Evolutionary conservation across 1,140 invertebrate species (phyloP).

Genomic region (Maconellicoccus hirsutus): DNA sequence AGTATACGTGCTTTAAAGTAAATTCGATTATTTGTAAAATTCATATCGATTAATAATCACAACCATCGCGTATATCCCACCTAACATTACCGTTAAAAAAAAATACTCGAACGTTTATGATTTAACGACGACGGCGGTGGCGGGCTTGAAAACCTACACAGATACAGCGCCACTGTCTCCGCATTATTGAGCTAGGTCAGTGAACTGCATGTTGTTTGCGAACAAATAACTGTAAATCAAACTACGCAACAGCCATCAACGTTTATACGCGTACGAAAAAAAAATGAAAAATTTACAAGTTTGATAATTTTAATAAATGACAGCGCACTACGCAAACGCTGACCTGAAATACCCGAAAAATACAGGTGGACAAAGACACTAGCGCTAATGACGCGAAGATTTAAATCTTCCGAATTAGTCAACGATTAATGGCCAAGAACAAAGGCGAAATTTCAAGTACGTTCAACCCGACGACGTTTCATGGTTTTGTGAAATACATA

Average conservation of each 20-base stretch:
- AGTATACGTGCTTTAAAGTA: too few species aligned
- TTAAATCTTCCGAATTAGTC: not conserved
- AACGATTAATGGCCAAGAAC: not conserved
- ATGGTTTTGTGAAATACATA: not conserved
- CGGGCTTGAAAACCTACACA: too few species aligned
- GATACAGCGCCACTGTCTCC: not conserved
- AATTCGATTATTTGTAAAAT: too few species aligned
- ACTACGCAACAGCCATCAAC: not conserved
- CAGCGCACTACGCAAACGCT: too few species aligned
- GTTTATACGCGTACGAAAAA: not conserved
- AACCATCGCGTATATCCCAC: too few species aligned
- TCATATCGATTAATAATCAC: too few species aligned
- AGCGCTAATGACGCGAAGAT: not conserved
- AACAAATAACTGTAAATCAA: not conserved
- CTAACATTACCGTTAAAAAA: too few species aligned
- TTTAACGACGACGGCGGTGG: too few species aligned
- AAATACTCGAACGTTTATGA: too few species aligned
- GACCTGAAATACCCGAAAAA: not conserved
- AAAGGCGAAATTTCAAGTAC: not conserved
- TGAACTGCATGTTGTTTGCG: not conserved
- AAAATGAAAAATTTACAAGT: not conserved
- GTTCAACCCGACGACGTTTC: not conserved
- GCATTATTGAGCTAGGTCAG: constrained; percentile 2
- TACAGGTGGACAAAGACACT: not conserved
- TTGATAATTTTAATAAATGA: not conserved